phyloP scores from a whole-genome alignment of 2,888 invertebrate genomes.

The Erannis defoliaria region DNA sequence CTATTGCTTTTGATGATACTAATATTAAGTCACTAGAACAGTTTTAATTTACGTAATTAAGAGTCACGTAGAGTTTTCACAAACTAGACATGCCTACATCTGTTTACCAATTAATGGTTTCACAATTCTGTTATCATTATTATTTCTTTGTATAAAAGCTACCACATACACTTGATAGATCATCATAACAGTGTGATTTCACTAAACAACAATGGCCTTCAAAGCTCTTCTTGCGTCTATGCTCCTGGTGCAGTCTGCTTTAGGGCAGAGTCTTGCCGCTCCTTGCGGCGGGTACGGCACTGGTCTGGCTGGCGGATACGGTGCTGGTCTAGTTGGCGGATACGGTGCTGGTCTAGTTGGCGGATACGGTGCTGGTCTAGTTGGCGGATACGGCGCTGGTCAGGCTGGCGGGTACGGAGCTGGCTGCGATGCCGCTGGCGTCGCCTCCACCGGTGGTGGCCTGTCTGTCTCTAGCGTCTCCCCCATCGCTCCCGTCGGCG shows the following conservation, averaged over 20 bases:
- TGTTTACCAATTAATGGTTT: neutral
- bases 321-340: too few species aligned
- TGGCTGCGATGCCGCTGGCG: constrained; percentile 18
- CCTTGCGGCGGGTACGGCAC: too few species aligned
- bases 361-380: constrained; percentile 30
- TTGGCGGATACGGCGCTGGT: constrained; percentile 25
- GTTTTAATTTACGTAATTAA: too few species aligned
- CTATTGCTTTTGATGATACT: too few species aligned
- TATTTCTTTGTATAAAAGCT: constrained; percentile 10
- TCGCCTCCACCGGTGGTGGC: constrained; percentile 46
- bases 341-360: neutral
- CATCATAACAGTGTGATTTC: constrained; percentile 14
- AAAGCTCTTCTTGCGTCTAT: constrained; percentile 33
- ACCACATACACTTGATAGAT: neutral
- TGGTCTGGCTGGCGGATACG: too few species aligned
- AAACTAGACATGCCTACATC: too few species aligned
- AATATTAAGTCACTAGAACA: too few species aligned
- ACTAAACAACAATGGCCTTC: constrained; percentile 27
- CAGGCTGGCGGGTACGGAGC: constrained; percentile 42
- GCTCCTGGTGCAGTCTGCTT: constrained; percentile 32
- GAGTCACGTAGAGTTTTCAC: too few species aligned
- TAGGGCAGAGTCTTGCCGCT: neutral
- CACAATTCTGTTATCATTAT: constrained; percentile 7
- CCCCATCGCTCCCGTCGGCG: constrained; percentile 51
- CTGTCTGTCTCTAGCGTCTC: constrained; percentile 54